A percentile compares a stretch with the other conserved stretches of the same genome.
Conservation (phyloP, 2,113 vertebrate species). For the Candoia aspera region DNA sequence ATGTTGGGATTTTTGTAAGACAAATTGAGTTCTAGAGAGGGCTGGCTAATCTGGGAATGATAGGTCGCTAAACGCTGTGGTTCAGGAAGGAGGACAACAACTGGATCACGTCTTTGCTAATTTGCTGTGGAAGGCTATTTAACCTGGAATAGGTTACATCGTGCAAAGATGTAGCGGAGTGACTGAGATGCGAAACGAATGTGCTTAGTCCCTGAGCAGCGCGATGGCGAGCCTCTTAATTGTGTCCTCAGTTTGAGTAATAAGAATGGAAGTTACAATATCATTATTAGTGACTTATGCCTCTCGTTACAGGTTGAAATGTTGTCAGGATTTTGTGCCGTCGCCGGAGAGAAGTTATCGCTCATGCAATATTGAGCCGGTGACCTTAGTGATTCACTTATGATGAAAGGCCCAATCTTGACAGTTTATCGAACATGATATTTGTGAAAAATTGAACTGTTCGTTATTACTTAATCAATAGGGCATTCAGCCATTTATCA, state of each 20-base stretch:
- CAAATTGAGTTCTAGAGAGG: background rate
- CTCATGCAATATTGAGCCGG: constrained; percentile 64
- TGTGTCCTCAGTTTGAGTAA: constrained; percentile 47
- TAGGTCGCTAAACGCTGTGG: background rate
- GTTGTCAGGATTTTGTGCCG: constrained; percentile 52
- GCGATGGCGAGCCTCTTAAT: constrained; percentile 11
- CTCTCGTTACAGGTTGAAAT: constrained; percentile 52
- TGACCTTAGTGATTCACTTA: constrained; percentile 59
- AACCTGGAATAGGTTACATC: background rate
- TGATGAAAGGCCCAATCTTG: constrained; percentile 72
- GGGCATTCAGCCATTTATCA: constrained; percentile 70
- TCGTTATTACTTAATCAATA: constrained; percentile 74
- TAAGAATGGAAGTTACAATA: constrained; percentile 35
- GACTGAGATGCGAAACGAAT: constrained; percentile 16
- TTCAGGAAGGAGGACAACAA: background rate
- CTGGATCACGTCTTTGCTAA: background rate
- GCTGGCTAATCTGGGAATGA: background rate
- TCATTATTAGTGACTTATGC: constrained; percentile 49
- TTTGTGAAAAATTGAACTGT: constrained; percentile 73
- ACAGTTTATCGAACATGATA: constrained; percentile 68
- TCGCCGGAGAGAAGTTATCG: constrained; percentile 54
- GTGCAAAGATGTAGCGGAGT: background rate
- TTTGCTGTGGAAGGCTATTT: background rate
- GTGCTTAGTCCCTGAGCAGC: background rate
- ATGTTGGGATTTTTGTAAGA: background rate